Evolutionary conservation across 2,113 vertebrate species (phyloP).

Genomic region (Cacatua alba): DNA sequence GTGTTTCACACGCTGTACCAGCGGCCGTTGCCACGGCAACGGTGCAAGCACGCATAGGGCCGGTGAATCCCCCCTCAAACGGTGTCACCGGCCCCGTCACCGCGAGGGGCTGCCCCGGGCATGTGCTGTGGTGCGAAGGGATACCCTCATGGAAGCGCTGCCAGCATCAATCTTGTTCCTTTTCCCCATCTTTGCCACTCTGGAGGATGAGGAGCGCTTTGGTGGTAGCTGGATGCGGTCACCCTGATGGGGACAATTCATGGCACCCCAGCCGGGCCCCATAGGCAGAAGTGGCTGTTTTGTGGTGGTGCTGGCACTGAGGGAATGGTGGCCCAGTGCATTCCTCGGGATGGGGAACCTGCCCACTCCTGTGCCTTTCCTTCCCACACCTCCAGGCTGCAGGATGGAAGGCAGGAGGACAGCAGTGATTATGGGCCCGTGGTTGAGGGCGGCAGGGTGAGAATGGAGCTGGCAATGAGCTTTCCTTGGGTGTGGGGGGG

Average conservation of each 20-base stretch:
- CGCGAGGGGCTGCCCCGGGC: background rate
- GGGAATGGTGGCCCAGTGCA: rapidly evolving
- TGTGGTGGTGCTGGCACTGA: background rate
- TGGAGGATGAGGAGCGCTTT: rapidly evolving
- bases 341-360: rapidly evolving
- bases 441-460: background rate
- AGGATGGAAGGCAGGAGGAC: background rate
- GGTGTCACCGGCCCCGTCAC: background rate
- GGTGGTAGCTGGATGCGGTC: rapidly evolving
- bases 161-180: rapidly evolving
- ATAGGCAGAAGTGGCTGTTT: rapidly evolving
- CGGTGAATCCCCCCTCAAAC: background rate
- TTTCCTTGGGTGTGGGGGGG: background rate
- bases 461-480: background rate
- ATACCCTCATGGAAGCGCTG: rapidly evolving
- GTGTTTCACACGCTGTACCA: constrained; percentile 34
- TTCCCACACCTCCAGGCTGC: rapidly evolving
- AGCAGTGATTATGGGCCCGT: rapidly evolving
- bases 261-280: rapidly evolving
- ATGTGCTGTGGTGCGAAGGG: rapidly evolving
- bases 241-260: rapidly evolving
- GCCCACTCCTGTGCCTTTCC: rapidly evolving
- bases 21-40: constrained; percentile 63
- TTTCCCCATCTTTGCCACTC: background rate
- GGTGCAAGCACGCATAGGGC: background rate